phyloP scores from a whole-genome alignment of 1,140 invertebrate species.

The Penaeus vannamei region DNA sequence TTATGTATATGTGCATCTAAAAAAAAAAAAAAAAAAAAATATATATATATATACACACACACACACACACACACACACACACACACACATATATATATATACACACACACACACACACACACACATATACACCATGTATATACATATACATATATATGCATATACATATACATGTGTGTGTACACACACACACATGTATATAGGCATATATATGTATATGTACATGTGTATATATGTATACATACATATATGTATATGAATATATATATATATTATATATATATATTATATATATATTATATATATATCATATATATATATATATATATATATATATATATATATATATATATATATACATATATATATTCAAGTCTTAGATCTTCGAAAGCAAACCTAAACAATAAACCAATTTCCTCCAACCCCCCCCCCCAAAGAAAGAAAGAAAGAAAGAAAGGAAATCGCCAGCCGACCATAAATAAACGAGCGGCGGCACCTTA shows the following conservation, averaged over 20 bases:
- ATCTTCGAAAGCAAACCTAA: no score
- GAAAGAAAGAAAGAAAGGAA: background rate
- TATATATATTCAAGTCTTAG: no score
- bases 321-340: background rate
- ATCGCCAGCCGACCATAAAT: no score
- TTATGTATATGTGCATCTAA: background rate
- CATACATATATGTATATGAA: constrained; percentile 16
- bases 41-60: constrained; percentile 29
- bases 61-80: constrained; percentile 22
- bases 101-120: background rate
- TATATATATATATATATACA: background rate
- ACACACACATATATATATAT: constrained; percentile 5
- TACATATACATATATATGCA: background rate
- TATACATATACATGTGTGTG: background rate
- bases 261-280: constrained; percentile 27
- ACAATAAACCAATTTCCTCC: no score
- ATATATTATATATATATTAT: constrained; percentile 8
- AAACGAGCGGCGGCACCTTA: no score
- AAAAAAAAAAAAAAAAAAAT: no score
- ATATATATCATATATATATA: background rate
- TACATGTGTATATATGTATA: background rate
- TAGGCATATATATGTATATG: background rate
- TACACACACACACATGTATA: background rate
- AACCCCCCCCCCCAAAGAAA: background rate
- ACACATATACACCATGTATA: background rate